Evolutionary conservation across 2,888 invertebrate genomes (phyloP).

Genomic region (Nomada ferruginata): DNA sequence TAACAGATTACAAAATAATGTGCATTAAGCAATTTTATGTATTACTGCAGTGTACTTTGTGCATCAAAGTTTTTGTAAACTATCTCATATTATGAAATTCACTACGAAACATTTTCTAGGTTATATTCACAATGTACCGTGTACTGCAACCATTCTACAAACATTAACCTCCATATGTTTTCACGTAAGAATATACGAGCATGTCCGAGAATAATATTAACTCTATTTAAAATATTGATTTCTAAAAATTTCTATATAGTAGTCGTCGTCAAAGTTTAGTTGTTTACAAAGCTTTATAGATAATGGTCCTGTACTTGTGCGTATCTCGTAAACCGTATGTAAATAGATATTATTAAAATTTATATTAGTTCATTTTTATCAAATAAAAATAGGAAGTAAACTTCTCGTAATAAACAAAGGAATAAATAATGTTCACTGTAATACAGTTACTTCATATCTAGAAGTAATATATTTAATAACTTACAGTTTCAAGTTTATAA

Average conservation of each 20-base stretch:
- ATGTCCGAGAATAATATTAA: slow-evolving; percentile 4
- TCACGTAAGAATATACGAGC: slow-evolving; percentile 8
- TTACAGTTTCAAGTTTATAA: slow-evolving; percentile 2
- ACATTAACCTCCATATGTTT: slow-evolving; percentile 55
- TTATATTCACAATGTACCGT: slow-evolving; percentile 31
- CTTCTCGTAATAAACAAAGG: not conserved
- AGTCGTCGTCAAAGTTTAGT: slow-evolving; percentile 4
- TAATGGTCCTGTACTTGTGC: slow-evolving; percentile 2
- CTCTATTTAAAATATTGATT: slow-evolving; percentile 36
- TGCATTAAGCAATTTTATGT: not conserved
- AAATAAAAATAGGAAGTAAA: not conserved
- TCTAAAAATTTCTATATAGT: not conserved
- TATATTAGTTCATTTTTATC: not conserved
- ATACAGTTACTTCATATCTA: not conserved
- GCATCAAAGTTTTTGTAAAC: not conserved
- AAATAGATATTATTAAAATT: not conserved
- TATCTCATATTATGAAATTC: not conserved
- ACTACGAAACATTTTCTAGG: slow-evolving; percentile 33
- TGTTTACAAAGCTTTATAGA: not conserved
- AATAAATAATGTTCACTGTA: not conserved
- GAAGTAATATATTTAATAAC: not conserved
- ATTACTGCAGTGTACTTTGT: not conserved
- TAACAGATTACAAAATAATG: not conserved
- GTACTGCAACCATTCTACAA: slow-evolving; percentile 23
- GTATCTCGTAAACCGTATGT: not conserved